Evolutionary conservation across 2,888 invertebrate species (phyloP), one percentile per base, ranked within the genome.

Genomic region (Dolichopus griseipennis): DNA sequence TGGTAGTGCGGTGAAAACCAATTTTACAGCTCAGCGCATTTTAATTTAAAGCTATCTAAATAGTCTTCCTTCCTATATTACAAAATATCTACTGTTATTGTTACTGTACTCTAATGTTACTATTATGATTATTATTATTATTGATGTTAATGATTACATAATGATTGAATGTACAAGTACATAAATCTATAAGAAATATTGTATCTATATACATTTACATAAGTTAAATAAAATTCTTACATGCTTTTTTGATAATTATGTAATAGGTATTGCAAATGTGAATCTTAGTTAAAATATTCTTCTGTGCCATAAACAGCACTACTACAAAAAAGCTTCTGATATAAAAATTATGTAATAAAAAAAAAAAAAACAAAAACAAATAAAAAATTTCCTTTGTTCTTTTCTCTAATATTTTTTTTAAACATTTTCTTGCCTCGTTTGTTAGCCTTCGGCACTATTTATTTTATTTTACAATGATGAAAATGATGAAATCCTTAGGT

Each of bases 1-100:
- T 52, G 52, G 52, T 52, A 52, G 63, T 63, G 63, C 63, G 63
- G 63, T 63, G 18, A 75, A 78, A 80, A 79, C 76, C 77, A 81
- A 80, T 80, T 80, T 80, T 78, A 79, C 80, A 80, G 76, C 75
- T 81, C 77, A 80, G 77, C 76, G 79, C 76, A 78, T 78, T 78
- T 80, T 81, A 78, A 79, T 80, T 80, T 78, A 75, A 76, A 78
- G 75, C 65, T 66, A 52, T 67, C 67, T 69, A 52, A 20, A 43
- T 65, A 61, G 67, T 63, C 33, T 64, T 63, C 65, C n/a, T 37
- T 65, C 65, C 33, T 37, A 15, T 37, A 34, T 63, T n/a, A 62
- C 33, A 62, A 22, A 33, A n/a, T n/a, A n/a, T 69, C 66, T 65
- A 9, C 3, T 9, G 41, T 41, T 41, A 15, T 5, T 27, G 27